Base-by-base conservation (phyloP, 2,797 vertebrate species). In the Danio albolineatus region DNA sequence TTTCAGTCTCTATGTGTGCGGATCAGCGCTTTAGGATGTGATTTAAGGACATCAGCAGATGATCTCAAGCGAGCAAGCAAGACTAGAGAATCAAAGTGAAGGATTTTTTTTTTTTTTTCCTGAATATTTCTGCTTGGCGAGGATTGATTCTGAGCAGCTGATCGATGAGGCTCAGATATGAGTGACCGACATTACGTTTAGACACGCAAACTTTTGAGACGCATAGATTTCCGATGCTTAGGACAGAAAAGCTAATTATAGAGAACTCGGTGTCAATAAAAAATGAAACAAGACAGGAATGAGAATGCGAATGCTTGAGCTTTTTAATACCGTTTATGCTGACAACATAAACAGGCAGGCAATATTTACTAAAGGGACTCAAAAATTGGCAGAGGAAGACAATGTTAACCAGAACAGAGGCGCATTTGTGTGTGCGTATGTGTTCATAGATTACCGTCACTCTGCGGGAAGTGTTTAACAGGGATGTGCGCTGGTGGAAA, bases 1-100 rank as follows among this genome's bases (percentile, higher is more conserved):
- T 90, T 91, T 66, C 89, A 89, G 89, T 87, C 86, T 78, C 12
- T 7, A 13, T 65, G 51, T 49, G 17, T 12, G 36, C 21, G 10
- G 56, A 56, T 74, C 28, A 53, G 54, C 7, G 12, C 13, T 64
- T 61, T 53, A 65, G 61, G 17, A 44, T 17, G 41, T 73, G 67
- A 64, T 76, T 67, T 77, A 59, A 67, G n/a, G 60, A 65, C 56
- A 46, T 36, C 44, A 10, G 19, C 46, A 62, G 48, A 57, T 41
- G 56, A 76, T 57, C 28, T 41, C 17, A 72, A 46, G 10, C 16
- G 13, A 65, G 59, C 16, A 56, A n/a, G 6, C 44, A 13, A 46
- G 21, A 62, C 54, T 43, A 51, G 44, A 59, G 44, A 70, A 78
- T 78, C 43, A 39, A 61, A 70, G 36, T 43, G 17, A 53, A 36